These are phyloP conservation scores for Chloroclystis v-ata DNA, from an alignment of 2,888 invertebrate genomes.

Conservation along the genomic window DNA sequence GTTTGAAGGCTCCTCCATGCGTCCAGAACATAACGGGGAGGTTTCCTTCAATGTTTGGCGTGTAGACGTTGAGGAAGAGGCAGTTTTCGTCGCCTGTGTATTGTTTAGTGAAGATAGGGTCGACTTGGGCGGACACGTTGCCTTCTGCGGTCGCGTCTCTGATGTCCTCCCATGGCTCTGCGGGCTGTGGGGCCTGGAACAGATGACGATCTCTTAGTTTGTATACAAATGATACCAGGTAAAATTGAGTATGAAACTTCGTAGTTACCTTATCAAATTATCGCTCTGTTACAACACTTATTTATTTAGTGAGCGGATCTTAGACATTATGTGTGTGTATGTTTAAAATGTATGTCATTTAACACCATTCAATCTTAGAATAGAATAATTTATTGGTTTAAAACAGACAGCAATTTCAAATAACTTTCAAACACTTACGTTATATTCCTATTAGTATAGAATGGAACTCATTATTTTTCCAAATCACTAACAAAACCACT, in stretches of 20 bases:
- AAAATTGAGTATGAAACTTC: no score
- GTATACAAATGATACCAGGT: no score
- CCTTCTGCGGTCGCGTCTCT: conserved; percentile 80
- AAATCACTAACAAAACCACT: no score
- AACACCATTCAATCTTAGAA: no score
- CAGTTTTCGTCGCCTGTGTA: conserved; percentile 81
- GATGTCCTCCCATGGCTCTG: conserved; percentile 76
- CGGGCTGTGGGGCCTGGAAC: conserved; percentile 75
- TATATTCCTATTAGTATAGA: no score
- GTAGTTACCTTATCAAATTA: no score
- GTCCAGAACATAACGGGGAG: conserved; percentile 78
- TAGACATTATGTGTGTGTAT: not conserved
- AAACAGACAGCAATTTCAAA: no score
- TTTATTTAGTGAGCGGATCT: not conserved
- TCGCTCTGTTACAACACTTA: no score
- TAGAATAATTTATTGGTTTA: no score
- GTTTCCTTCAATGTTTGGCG: conserved; percentile 74
- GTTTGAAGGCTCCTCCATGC: conserved; percentile 75
- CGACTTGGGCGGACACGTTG: conserved; percentile 79
- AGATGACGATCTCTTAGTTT: not conserved
- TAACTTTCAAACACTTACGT: no score
- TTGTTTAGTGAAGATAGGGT: conserved; percentile 52
- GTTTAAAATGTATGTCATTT: no score
- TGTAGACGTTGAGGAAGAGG: conserved; percentile 82
- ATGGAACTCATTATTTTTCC: no score